Conservation (phyloP, 2,888 invertebrate genomes). For the Helicoverpa assulta region DNA sequence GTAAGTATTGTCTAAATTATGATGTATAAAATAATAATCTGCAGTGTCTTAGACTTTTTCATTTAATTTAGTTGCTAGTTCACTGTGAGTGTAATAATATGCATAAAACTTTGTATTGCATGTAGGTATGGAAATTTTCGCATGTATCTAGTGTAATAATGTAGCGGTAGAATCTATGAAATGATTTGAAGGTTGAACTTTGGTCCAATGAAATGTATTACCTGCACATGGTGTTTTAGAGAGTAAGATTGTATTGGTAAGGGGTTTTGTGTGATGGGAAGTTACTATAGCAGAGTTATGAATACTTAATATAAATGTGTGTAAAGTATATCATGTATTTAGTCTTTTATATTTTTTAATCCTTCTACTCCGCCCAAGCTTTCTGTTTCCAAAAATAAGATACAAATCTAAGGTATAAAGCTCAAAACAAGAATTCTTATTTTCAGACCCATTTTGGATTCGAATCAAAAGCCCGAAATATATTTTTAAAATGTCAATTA, state of each 20-base stretch:
- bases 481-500: constrained; percentile 60
- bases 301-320: constrained; percentile 45
- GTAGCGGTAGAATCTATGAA: constrained; percentile 70
- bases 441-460: constrained; percentile 27
- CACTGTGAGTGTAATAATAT: constrained; percentile 68
- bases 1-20: constrained; percentile 64
- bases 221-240: constrained; percentile 86
- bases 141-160: constrained; percentile 58
- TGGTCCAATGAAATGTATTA: constrained; percentile 89
- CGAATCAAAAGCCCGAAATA: neutral
- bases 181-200: constrained; percentile 89
- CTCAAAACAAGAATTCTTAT: constrained; percentile 10
- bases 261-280: constrained; percentile 48
- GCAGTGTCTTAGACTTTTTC: constrained; percentile 73
- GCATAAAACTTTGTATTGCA: constrained; percentile 62
- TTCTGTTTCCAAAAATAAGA: neutral
- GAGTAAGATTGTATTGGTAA: constrained; percentile 68
- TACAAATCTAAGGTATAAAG: constrained; percentile 1
- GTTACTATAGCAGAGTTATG: constrained; percentile 44
- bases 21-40: constrained; percentile 65
- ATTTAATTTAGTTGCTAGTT: constrained; percentile 68
- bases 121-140: constrained; percentile 63
- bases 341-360: constrained; percentile 38
- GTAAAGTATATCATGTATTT: constrained; percentile 41
- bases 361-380: constrained; percentile 28